Evolutionary conservation across 2,888 invertebrate genomes (phyloP).

Genomic region (Cephus sareptanus): DNA sequence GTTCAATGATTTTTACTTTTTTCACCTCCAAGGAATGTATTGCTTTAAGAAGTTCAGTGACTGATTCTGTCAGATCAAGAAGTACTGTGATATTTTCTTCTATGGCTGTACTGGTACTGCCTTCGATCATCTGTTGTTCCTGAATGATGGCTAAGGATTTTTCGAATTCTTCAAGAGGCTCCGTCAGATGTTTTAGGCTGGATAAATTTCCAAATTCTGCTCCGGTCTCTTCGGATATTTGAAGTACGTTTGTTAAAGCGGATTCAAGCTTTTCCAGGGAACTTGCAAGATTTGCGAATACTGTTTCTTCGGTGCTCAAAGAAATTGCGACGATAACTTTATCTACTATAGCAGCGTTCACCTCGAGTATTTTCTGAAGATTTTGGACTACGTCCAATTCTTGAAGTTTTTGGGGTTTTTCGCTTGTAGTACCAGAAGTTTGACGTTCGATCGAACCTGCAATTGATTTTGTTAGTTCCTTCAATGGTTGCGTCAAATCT

Average conservation of each 20-base stretch:
- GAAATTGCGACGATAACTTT: neutral
- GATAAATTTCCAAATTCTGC: slow-evolving; percentile 15
- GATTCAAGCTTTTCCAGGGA: neutral
- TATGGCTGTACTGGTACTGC: neutral
- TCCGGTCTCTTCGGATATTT: slow-evolving; percentile 7
- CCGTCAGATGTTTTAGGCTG: slow-evolving; percentile 28
- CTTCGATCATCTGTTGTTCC: neutral
- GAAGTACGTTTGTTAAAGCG: neutral
- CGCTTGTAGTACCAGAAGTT: slow-evolving; percentile 22
- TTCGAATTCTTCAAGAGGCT: slow-evolving; percentile 51
- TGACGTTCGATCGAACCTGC: slow-evolving; percentile 3
- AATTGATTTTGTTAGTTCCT: slow-evolving; percentile 28
- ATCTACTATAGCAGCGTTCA: slow-evolving; percentile 18
- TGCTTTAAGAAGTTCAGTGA: slow-evolving; percentile 10
- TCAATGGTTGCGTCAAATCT: slow-evolving; percentile 31
- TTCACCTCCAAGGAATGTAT: slow-evolving; percentile 5
- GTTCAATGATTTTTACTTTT: slow-evolving; percentile 14
- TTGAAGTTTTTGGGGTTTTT: slow-evolving; percentile 30
- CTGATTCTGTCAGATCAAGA: slow-evolving; percentile 7
- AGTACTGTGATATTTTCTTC: slow-evolving; percentile 20
- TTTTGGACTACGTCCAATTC: slow-evolving; percentile 34
- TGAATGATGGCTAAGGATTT: slow-evolving; percentile 55
- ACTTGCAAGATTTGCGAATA: slow-evolving; percentile 22
- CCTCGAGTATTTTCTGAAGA: slow-evolving; percentile 22
- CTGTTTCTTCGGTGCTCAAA: neutral